Conservation (phyloP, 1,140 invertebrate species). For the Drosophila ambigua region DNA sequence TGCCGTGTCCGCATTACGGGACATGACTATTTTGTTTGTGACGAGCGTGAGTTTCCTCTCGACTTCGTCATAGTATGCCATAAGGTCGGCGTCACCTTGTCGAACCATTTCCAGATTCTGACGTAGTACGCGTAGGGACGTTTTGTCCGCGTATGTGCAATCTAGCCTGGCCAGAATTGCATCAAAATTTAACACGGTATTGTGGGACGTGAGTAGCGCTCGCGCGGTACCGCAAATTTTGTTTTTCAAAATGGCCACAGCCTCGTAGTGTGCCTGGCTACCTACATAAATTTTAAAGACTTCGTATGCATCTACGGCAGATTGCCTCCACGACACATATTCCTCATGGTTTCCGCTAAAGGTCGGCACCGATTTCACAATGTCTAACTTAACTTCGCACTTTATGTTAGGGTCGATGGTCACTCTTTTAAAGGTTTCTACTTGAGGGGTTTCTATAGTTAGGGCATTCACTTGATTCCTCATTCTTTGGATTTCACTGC, state of each 20-base stretch:
- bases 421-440: no score
- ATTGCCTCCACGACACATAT: constrained; percentile 25
- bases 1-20: constrained; percentile 15
- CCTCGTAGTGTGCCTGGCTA: constrained; percentile 31
- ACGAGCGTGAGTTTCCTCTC: constrained; percentile 27
- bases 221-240: constrained; percentile 33
- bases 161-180: constrained; percentile 42
- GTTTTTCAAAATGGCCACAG: constrained; percentile 29
- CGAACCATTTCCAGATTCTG: constrained; percentile 21
- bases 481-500: no score
- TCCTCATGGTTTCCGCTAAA: constrained; percentile 1
- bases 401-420: no score
- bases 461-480: no score
- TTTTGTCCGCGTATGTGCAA: constrained; percentile 33
- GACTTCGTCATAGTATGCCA: constrained; percentile 42
- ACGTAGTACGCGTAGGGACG: constrained; percentile 31
- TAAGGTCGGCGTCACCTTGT: constrained; percentile 9
- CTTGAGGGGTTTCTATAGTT: no score
- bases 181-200: constrained; percentile 40
- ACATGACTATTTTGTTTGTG: constrained; percentile 36
- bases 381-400: not conserved
- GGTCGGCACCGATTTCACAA: constrained; percentile 2
- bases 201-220: constrained; percentile 23
- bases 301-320: constrained; percentile 14
- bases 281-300: constrained; percentile 26